Base-by-base conservation (phyloP, 2,797 vertebrate genomes). In the Mormyrus proboscirostris region DNA sequence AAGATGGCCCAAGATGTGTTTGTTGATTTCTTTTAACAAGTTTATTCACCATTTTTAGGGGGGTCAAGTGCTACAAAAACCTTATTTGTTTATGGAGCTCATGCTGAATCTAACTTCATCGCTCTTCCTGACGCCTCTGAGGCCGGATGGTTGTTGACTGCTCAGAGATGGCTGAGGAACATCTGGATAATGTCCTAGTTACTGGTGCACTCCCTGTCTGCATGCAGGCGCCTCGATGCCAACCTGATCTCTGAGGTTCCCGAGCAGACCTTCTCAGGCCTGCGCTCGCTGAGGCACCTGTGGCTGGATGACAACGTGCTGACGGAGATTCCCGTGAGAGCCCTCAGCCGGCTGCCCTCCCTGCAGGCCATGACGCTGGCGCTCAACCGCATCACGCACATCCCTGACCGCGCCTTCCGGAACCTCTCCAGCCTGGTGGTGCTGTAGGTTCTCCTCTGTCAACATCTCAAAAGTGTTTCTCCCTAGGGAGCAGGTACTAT, bases 331-430 rank as follows among this genome's bases (percentile, higher is more conserved):
- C 98, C 98, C 0, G 95, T 98, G 91, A 94, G 91, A 57, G 98
- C 98, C 0, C 96, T 97, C 91, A 95, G 95, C 92, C 95, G 92
- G 90, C 96, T 99, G 88, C 97, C 96, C 0, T 96, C 97, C 2
- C 96, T 99, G 33, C 98, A 99, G 92, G 98, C 98, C 94, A 97
- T 99, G 97, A 99, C 98, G 3, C 93, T 99, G 94, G 98, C 98
- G 14, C 97, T 99, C 93, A 99, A 99, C 95, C 96, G 93, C 90
- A 98, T 99, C 95, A 94, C 94, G 91, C 95, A 95, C 93, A 97
- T 99, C 93, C 97, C 98, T 0, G 97, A 99, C 91, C 95, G 94
- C 0, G 97, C 98, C 89, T 99, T 99, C 95, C 96, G 96, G 94
- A 99, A 99, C 94, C 97, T 99, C 92, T 96, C 96, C 90, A 97